phyloP scores from a whole-genome alignment of 2,888 invertebrate genomes.

The Pegoplata infirma region DNA sequence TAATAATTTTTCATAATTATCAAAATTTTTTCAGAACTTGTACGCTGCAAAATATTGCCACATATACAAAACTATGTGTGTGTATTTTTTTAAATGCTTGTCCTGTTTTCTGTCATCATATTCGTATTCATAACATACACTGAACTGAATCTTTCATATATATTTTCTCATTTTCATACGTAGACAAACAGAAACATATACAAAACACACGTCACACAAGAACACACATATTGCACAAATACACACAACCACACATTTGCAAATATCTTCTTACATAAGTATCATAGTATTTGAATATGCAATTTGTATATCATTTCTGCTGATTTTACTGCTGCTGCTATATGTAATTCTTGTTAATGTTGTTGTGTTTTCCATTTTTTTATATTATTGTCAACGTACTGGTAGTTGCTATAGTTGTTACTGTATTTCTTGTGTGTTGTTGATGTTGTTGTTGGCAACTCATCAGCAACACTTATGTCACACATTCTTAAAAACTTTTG shows the following conservation, averaged over 20 bases:
- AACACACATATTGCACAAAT: neutral
- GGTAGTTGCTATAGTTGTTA: neutral
- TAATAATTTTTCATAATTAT: too few species aligned
- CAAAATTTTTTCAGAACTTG: too few species aligned
- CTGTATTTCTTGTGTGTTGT: constrained; percentile 2
- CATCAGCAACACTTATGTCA: constrained; percentile 51
- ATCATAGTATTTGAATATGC: neutral
- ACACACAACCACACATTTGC: neutral
- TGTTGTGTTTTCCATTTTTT: too few species aligned
- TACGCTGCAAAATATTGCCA: too few species aligned
- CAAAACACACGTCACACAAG: too few species aligned
- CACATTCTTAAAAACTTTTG: constrained; percentile 32
- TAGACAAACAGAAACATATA: too few species aligned
- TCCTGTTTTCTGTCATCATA: constrained; percentile 22
- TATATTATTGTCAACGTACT: too few species aligned
- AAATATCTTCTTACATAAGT: neutral
- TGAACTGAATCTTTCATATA: constrained; percentile 23
- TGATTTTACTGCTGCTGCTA: neutral
- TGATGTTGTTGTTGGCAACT: constrained; percentile 45
- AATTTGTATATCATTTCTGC: constrained; percentile 13
- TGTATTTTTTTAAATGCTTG: neutral
- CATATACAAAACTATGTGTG: neutral
- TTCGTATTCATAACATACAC: constrained; percentile 32
- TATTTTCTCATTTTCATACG: neutral
- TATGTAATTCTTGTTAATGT: neutral